These are phyloP conservation scores for Etheostoma nigrum DNA, from an alignment of 2,797 vertebrate species.

Conservation along the genomic window DNA sequence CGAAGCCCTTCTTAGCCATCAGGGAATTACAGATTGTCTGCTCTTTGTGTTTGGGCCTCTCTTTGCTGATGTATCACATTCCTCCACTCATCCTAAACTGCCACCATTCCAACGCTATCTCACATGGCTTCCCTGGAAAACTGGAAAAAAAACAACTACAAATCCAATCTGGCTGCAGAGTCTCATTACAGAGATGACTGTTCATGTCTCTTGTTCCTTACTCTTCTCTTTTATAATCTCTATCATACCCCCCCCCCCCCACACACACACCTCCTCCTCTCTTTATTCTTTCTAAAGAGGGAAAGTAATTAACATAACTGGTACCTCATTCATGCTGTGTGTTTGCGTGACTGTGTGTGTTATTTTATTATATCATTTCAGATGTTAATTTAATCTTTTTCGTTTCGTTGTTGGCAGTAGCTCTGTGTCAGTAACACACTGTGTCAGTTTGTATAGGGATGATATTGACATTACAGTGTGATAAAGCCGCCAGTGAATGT, in stretches of 20 bases:
- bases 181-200: slow-evolving; percentile 66
- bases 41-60: slow-evolving; percentile 49
- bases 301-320: slow-evolving; percentile 73
- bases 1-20: slow-evolving; percentile 58
- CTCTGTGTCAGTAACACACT: slow-evolving; percentile 64
- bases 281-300: slow-evolving; percentile 63
- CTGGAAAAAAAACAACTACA: slow-evolving; percentile 36
- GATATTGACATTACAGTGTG: slow-evolving; percentile 62
- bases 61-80: slow-evolving; percentile 8
- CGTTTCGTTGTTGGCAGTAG: slow-evolving; percentile 60
- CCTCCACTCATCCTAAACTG: slow-evolving; percentile 24
- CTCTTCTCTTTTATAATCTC: slow-evolving; percentile 50
- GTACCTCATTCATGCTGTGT: slow-evolving; percentile 64
- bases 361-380: slow-evolving; percentile 68
- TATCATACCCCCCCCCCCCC: background rate
- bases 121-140: slow-evolving; percentile 21
- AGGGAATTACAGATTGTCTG: slow-evolving; percentile 61
- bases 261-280: background rate
- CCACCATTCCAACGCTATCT: slow-evolving; percentile 29
- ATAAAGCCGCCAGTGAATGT: slow-evolving; percentile 40
- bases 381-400: slow-evolving; percentile 70
- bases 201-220: slow-evolving; percentile 48
- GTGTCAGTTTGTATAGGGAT: slow-evolving; percentile 49
- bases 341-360: slow-evolving; percentile 33
- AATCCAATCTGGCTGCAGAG: slow-evolving; percentile 63